A percentile compares a stretch with the other conserved stretches of the same genome.
These are phyloP conservation scores for Mormyrus proboscirostris DNA, from an alignment of 2,797 vertebrate species.

Conservation along the genomic window DNA sequence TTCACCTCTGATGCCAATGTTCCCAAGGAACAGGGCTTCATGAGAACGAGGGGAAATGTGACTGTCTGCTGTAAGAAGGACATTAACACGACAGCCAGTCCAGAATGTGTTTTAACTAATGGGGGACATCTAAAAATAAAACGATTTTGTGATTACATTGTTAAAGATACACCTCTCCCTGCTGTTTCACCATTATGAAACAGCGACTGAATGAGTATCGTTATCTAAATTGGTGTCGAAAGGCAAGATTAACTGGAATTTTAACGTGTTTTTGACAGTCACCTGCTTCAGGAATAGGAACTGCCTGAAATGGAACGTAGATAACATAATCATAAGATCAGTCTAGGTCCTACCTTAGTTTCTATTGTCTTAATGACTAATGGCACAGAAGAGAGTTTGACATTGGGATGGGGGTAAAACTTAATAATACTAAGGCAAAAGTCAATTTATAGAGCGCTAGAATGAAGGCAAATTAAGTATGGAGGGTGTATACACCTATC, in stretches of 20 bases:
- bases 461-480: not conserved
- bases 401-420: not conserved
- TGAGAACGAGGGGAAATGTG: not conserved
- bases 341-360: not conserved
- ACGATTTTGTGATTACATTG: not conserved
- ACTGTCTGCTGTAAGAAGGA: not conserved
- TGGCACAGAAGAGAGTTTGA: not conserved
- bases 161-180: not conserved
- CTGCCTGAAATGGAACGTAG: not conserved
- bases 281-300: not conserved
- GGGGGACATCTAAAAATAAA: not conserved
- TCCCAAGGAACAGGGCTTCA: not conserved
- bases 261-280: not conserved
- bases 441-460: not conserved
- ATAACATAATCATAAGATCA: not conserved
- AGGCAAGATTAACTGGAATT: not conserved
- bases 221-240: not conserved
- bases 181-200: not conserved
- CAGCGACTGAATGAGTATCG: not conserved
- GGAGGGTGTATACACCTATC: not conserved
- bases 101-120: not conserved
- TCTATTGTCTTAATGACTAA: not conserved
- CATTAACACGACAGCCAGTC: not conserved
- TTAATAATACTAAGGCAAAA: not conserved
- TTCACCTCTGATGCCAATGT: not conserved